phyloP scores from a whole-genome alignment of 2,888 invertebrate species.

The Periphyllus acericola region DNA sequence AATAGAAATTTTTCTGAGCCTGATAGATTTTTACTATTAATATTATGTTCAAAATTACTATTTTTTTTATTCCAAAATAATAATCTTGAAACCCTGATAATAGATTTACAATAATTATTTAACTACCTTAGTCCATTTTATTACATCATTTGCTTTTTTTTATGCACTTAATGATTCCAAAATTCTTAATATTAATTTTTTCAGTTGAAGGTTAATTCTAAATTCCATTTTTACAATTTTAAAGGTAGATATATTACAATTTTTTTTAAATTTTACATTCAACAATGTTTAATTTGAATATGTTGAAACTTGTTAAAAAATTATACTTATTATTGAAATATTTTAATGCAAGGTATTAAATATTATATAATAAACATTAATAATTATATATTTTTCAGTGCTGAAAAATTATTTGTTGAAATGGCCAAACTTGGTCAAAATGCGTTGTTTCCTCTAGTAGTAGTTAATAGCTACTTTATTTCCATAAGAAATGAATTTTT shows the following conservation, averaged over 20 bases:
- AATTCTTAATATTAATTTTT: constrained; percentile 40
- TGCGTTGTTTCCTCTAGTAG: constrained; percentile 85
- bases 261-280: constrained; percentile 3
- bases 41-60: not conserved
- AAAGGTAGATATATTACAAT: constrained; percentile 38
- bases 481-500: constrained; percentile 82
- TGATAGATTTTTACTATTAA: not conserved
- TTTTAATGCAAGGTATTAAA: not conserved
- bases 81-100: not conserved
- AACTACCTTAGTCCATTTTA: not conserved
- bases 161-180: not conserved
- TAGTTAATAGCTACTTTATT: constrained; percentile 79
- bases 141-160: not conserved
- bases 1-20: not conserved
- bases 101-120: not conserved
- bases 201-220: constrained; percentile 44
- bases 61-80: not conserved
- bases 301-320: not conserved
- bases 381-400: constrained; percentile 72
- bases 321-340: not conserved
- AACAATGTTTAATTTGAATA: not conserved
- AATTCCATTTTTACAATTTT: constrained; percentile 52
- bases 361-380: not conserved
- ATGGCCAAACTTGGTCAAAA: constrained; percentile 85
- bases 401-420: constrained; percentile 88